These are phyloP conservation scores for Ectemnius continuus DNA, from an alignment of 2,888 invertebrate species.

Conservation along the genomic window DNA sequence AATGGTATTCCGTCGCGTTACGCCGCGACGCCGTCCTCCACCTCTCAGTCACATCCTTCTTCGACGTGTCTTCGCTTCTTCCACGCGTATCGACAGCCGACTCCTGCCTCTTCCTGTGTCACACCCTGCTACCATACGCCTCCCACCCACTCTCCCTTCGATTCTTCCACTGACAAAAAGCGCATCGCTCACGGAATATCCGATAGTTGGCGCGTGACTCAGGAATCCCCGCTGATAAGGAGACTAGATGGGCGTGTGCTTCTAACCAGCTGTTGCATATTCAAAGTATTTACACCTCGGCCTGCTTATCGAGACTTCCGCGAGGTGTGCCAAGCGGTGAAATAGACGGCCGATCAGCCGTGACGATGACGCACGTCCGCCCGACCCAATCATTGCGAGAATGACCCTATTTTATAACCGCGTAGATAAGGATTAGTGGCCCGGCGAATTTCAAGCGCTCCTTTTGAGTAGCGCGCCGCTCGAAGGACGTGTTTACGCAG, in stretches of 20 bases:
- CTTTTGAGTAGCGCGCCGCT: too few species aligned
- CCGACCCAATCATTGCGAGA: neutral
- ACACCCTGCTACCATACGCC: slow-evolving; percentile 11
- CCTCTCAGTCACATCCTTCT: slow-evolving; percentile 15
- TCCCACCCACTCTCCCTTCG: slow-evolving; percentile 13
- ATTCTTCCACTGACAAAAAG: slow-evolving; percentile 47
- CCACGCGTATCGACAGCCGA: neutral
- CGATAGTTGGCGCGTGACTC: slow-evolving; percentile 47
- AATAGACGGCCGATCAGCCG: neutral
- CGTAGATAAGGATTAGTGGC: neutral
- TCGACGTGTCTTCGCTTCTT: slow-evolving; percentile 4
- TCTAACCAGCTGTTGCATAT: neutral
- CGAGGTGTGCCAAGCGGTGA: neutral
- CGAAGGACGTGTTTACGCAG: neutral
- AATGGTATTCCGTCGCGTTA: slow-evolving; percentile 76
- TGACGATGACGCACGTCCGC: slow-evolving; percentile 22
- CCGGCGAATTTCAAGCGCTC: neutral
- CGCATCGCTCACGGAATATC: slow-evolving; percentile 55
- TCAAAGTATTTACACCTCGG: neutral
- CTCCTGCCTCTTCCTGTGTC: slow-evolving; percentile 10
- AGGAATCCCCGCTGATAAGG: slow-evolving; percentile 29
- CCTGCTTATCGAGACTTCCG: neutral
- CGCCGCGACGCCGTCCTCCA: slow-evolving; percentile 54
- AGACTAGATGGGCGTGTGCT: slow-evolving; percentile 8
- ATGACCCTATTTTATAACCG: neutral